These are phyloP conservation scores for Trissolcus brochymenae DNA, from an alignment of 2,888 invertebrate genomes.

Conservation along the genomic window DNA sequence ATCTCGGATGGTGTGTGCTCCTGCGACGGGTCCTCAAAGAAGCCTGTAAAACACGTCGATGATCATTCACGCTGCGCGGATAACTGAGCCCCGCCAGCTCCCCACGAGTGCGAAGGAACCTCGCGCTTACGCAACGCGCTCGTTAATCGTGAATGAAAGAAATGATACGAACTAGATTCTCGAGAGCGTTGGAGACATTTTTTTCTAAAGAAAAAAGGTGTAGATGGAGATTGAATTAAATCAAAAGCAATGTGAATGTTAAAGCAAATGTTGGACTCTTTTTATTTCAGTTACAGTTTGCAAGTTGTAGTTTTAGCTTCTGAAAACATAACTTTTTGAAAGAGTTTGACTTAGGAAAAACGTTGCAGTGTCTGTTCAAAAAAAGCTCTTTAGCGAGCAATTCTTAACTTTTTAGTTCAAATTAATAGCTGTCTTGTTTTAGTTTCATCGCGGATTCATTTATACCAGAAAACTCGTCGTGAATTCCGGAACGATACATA, in stretches of 20 bases:
- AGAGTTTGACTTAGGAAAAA: too few relatives aligned
- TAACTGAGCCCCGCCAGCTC: conserved; percentile 30
- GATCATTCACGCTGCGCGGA: conserved; percentile 28
- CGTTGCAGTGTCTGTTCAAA: too few relatives aligned
- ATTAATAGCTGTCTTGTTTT: conserved; percentile 14
- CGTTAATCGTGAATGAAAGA: conserved; percentile 33
- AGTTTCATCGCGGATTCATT: conserved; percentile 8
- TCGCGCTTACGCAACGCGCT: conserved; percentile 44
- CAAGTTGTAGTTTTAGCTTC: too few relatives aligned
- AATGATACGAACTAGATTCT: conserved; percentile 46
- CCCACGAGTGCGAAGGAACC: conserved; percentile 41
- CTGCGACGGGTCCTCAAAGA: conserved; percentile 57
- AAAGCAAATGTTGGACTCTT: background rate
- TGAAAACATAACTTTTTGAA: too few relatives aligned
- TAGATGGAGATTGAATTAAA: too few relatives aligned
- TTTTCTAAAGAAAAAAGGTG: conserved; percentile 17
- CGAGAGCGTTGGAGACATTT: conserved; percentile 22
- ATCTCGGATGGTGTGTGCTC: conserved; percentile 66
- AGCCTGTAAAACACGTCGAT: conserved; percentile 55
- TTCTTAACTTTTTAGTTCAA: conserved; percentile 1
- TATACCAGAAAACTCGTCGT: conserved; percentile 16
- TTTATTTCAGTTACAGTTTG: too few relatives aligned
- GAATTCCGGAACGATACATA: background rate
- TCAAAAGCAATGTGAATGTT: background rate
- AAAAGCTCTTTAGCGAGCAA: too few relatives aligned